Evolutionary conservation across 2,888 invertebrate species (phyloP).

Genomic region (Melangyna quadrimaculata): DNA sequence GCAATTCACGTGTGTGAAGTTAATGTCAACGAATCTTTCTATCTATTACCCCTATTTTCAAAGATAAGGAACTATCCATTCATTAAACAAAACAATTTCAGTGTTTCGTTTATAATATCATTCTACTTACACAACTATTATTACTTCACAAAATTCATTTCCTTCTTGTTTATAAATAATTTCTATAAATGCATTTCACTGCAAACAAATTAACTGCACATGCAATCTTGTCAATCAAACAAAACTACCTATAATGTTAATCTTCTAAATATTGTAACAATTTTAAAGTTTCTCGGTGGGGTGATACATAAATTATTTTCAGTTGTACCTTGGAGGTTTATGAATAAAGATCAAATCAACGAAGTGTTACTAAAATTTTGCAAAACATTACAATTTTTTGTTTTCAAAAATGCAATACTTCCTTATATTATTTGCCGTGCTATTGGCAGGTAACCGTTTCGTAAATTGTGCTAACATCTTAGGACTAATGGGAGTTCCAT

Average conservation of each 20-base stretch:
- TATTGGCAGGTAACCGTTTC: not conserved
- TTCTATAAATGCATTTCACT: not conserved
- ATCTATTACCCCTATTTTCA: too few relatives aligned
- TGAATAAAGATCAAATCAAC: not conserved
- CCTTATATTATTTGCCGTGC: not conserved
- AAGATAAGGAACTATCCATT: too few relatives aligned
- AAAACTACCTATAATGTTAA: not conserved
- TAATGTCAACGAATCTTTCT: too few relatives aligned
- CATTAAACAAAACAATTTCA: too few relatives aligned
- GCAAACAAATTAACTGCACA: not conserved
- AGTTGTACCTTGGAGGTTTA: not conserved
- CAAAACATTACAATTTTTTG: not conserved
- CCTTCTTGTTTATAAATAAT: not conserved
- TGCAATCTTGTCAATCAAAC: slow-evolving; percentile 20
- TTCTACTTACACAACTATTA: not conserved
- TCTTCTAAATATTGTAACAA: not conserved
- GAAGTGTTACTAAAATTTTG: not conserved
- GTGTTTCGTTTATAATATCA: too few relatives aligned
- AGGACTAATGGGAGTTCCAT: slow-evolving; percentile 73
- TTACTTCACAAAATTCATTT: not conserved
- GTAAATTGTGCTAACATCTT: slow-evolving; percentile 72
- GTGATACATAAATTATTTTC: not conserved
- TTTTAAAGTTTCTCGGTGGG: not conserved
- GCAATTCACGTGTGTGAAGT: too few relatives aligned
- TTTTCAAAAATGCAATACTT: slow-evolving; percentile 16